Evolutionary conservation across 2,888 invertebrate species (phyloP).

Genomic region (Sepiola atlantica): DNA sequence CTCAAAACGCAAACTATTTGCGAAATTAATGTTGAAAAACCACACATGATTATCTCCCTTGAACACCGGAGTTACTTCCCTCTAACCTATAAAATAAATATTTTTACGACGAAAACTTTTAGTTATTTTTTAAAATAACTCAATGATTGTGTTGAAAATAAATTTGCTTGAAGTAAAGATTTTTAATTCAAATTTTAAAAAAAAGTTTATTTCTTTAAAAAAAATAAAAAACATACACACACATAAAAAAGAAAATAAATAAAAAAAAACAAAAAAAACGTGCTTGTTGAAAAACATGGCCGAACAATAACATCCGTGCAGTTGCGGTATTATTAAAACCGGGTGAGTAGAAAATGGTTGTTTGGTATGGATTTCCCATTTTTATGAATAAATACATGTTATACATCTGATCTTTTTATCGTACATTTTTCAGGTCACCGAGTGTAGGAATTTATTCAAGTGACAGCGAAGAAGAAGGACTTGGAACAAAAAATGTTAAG

Average conservation of each 20-base stretch:
- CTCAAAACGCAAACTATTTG: too few relatives aligned
- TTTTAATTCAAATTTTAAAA: not conserved
- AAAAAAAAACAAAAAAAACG: not conserved
- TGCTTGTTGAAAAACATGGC: not conserved
- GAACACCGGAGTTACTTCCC: not conserved
- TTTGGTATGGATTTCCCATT: not conserved
- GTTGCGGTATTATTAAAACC: not conserved
- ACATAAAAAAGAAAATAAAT: too few relatives aligned
- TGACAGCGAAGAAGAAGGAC: not conserved
- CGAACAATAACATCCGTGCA: not conserved
- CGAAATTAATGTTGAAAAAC: too few relatives aligned
- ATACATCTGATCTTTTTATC: not conserved
- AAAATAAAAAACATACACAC: too few relatives aligned
- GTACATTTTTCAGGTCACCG: not conserved
- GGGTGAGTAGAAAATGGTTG: not conserved
- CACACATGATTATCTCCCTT: not conserved
- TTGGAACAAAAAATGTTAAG: not conserved
- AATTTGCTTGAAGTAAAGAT: not conserved
- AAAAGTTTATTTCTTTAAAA: not conserved
- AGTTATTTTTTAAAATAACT: not conserved
- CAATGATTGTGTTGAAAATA: not conserved
- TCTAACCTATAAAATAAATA: not conserved
- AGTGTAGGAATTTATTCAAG: not conserved
- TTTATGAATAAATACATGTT: not conserved
- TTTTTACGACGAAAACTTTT: not conserved